Evolutionary conservation across 2,113 vertebrate genomes (phyloP).

Genomic region (Nesoenas mayeri): DNA sequence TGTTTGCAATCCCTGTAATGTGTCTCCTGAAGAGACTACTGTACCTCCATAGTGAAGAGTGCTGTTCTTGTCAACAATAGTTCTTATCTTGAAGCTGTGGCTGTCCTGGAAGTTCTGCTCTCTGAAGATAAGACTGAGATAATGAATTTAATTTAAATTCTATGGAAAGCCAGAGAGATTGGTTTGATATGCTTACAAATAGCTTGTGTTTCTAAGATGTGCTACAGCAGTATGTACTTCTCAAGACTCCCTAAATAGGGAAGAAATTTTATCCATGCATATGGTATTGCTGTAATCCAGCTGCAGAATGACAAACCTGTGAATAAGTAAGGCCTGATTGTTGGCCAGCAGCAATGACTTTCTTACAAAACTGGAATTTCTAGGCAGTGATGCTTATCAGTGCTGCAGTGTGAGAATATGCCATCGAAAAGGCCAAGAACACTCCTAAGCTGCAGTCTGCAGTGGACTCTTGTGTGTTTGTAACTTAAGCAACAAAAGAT

Average conservation of each 20-base stretch:
- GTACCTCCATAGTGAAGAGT: neutral
- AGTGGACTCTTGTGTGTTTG: neutral
- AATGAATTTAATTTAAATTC: conserved; percentile 11
- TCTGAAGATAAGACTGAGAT: neutral
- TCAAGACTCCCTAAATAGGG: neutral
- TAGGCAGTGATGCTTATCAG: neutral
- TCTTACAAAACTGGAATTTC: conserved; percentile 10
- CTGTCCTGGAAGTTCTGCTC: conserved; percentile 1
- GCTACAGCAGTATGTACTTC: neutral
- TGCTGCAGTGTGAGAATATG: neutral
- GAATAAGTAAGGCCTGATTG: neutral
- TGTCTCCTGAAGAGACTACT: neutral
- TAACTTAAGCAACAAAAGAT: neutral
- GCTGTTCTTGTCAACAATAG: neutral
- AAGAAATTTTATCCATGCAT: neutral
- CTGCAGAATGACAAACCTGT: neutral
- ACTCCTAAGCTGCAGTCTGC: neutral
- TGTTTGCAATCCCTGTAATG: neutral
- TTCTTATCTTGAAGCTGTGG: neutral
- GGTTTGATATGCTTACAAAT: neutral
- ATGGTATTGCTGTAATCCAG: neutral
- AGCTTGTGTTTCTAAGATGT: neutral
- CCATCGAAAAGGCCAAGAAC: neutral
- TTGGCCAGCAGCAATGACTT: neutral
- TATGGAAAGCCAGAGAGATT: neutral